Evolutionary conservation across 2,888 invertebrate species (phyloP).

Genomic region (Dynastes maya): DNA sequence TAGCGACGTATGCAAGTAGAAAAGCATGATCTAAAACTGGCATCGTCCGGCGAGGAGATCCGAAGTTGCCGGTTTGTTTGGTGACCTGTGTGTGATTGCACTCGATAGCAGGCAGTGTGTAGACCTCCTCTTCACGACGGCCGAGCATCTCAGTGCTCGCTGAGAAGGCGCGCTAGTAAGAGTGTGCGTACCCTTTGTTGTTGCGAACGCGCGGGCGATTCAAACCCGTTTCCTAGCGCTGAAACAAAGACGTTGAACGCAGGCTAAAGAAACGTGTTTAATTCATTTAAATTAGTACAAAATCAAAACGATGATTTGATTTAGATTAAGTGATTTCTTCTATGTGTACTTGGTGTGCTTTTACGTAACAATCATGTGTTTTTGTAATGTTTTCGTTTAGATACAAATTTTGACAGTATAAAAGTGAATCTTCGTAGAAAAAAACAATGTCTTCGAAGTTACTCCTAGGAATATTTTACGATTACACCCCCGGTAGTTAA

Average conservation of each 20-base stretch:
- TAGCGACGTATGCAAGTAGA: no score
- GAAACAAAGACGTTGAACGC: background rate
- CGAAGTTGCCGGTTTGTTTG: constrained; percentile 39
- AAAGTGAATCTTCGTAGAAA: no score
- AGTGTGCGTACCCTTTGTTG: background rate
- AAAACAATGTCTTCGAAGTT: no score
- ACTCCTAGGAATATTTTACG: no score
- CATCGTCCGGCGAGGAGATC: background rate
- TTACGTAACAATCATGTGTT: background rate
- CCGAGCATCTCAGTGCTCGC: constrained; percentile 15
- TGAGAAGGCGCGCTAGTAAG: background rate
- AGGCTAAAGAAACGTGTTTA: no score
- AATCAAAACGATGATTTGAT: no score
- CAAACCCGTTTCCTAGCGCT: background rate
- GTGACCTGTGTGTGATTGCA: constrained; percentile 46
- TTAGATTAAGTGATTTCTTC: no score
- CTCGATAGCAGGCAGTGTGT: constrained; percentile 18
- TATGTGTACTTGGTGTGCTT: no score
- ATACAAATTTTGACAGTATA: no score
- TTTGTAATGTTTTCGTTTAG: background rate
- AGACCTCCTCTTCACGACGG: constrained; percentile 23
- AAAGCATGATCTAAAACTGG: constrained; percentile 7
- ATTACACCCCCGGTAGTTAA: no score
- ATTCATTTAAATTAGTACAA: no score
- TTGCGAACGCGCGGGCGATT: background rate